Evolutionary conservation across 2,888 invertebrate species (phyloP), one percentile per base, ranked within the genome.

Genomic region (Drosophila lacicola): DNA sequence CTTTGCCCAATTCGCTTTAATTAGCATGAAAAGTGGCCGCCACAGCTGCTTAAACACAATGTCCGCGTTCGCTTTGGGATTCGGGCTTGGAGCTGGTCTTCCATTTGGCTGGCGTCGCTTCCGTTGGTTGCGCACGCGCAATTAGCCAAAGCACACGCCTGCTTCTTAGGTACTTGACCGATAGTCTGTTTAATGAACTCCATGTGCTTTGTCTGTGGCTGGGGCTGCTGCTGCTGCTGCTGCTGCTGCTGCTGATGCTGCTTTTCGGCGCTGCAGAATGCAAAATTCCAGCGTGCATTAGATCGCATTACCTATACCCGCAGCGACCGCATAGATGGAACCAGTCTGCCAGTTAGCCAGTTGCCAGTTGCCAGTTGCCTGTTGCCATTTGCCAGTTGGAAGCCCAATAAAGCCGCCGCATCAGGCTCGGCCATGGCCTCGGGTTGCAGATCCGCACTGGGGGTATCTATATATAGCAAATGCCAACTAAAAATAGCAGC

Each of bases 51-150:
- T 87, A 77, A 82, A 77, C 87, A 87, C 80, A 71, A 76, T 72
- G 78, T 75, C 75, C 73, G 78, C 78, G 57, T 56, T 55, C 58
- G 68, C 78, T 36, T 47, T 50, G 33, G 29, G 68, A 47, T 66
- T 65, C 47, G 42, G 46, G 29, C 47, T 39, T 49, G 42, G 6
- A 19, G 60, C 25, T 58, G 25, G 4, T 8, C 36, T 33, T 66
- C 56, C 45, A 55, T 13, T 54, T 47, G 62, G 65, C 41, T 70
- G 65, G 60, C 57, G 63, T 66, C 78, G 82, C 86, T 85, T 83
- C 86, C 86, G 88, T 80, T 88, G 83, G 80, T 60, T 83, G 88
- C 80, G 88, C 85, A 88, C 67, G 85, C 85, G 88, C 87, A 85
- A 85, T 85, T 85, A 85, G 83, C 82, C 88, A 80, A 62, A 74